phyloP scores from a whole-genome alignment of 1,140 invertebrate species.

The Daktulosphaira vitifoliae region DNA sequence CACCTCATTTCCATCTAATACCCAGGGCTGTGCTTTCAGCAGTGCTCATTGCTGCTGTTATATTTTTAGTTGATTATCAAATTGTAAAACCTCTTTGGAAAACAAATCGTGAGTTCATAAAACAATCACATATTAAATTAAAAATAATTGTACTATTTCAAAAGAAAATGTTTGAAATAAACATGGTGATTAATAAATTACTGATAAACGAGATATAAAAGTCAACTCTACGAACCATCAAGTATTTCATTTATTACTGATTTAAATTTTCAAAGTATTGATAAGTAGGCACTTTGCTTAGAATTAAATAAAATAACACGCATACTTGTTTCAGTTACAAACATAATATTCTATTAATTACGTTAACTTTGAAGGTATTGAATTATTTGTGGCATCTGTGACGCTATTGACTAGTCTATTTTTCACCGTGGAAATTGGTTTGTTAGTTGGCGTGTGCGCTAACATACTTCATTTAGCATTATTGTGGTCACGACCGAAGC shows the following conservation, averaged over 20 bases:
- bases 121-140: not conserved
- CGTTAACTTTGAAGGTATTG: constrained; percentile 47
- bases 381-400: constrained; percentile 49
- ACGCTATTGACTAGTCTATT: constrained; percentile 54
- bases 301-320: too few species aligned
- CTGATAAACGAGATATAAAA: too few species aligned
- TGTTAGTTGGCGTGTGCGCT: constrained; percentile 54
- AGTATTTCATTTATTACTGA: too few species aligned
- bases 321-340: too few species aligned
- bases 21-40: constrained; percentile 57
- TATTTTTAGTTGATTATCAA: constrained; percentile 58
- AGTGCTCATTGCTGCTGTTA: constrained; percentile 60
- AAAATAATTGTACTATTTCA: too few species aligned
- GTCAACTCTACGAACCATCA: too few species aligned
- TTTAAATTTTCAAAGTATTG: too few species aligned
- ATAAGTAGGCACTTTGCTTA: too few species aligned
- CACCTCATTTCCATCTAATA: constrained; percentile 61
- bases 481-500: constrained; percentile 45
- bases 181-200: too few species aligned
- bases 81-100: constrained; percentile 55
- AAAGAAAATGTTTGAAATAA: too few species aligned
- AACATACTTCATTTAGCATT: constrained; percentile 55
- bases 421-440: constrained; percentile 57
- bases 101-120: constrained; percentile 49
- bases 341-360: not conserved